Conservation (phyloP, 2,888 invertebrate species). For the Thysanoteuthis rhombus region DNA sequence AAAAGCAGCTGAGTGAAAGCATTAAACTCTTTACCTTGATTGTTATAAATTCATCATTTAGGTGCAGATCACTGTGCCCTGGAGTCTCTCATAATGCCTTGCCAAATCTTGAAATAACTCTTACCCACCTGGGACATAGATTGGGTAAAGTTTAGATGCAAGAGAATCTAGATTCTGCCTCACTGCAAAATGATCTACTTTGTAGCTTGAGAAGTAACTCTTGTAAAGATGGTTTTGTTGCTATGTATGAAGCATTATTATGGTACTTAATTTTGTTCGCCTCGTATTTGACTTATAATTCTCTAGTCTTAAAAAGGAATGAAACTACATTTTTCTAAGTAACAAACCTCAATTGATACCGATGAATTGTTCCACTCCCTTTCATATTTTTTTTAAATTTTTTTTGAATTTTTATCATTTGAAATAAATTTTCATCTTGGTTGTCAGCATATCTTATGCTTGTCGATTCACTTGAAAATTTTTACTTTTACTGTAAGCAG, state of each 20-base stretch:
- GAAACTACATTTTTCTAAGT: too few species aligned
- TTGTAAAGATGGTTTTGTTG: neutral
- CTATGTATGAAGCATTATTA: neutral
- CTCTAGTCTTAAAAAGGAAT: too few species aligned
- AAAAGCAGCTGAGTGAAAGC: neutral
- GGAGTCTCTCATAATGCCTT: neutral
- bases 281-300: neutral
- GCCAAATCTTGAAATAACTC: neutral
- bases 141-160: neutral
- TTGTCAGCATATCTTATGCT: too few species aligned
- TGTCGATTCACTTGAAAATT: too few species aligned
- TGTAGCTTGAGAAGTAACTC: neutral
- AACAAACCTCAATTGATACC: too few species aligned
- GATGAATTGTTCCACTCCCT: too few species aligned
- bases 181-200: neutral
- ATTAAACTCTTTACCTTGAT: neutral
- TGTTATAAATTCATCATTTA: neutral
- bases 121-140: neutral
- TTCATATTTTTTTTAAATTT: too few species aligned
- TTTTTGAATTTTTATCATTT: too few species aligned
- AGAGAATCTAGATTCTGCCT: neutral
- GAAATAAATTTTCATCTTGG: too few species aligned
- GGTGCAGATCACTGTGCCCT: neutral
- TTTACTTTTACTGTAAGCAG: too few species aligned
- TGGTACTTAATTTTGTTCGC: too few species aligned